Percentiles rank a stretch among this genome's conserved stretches.
Evolutionary conservation across 2,113 vertebrate species (phyloP).

Genomic region (Mirounga angustirostris): DNA sequence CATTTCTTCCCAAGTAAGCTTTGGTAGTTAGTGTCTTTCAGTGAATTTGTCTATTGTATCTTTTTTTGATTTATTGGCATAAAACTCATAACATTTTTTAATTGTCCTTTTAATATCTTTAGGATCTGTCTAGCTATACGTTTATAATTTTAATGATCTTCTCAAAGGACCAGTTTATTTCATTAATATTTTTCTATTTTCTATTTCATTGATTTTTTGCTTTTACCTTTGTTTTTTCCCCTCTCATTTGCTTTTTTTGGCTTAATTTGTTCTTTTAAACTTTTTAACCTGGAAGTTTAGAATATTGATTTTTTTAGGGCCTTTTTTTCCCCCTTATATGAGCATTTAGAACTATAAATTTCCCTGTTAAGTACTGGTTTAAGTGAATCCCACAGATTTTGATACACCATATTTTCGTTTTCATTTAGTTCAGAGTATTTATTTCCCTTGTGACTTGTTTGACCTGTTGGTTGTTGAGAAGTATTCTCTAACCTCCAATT

Average conservation of each 20-base stretch:
- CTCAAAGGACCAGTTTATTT: background rate
- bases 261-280: background rate
- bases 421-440: background rate
- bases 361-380: background rate
- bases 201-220: background rate
- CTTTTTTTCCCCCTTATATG: background rate
- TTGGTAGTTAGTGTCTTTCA: background rate
- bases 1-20: background rate
- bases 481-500: conserved; percentile 7
- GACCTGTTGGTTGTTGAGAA: background rate
- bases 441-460: conserved; percentile 30
- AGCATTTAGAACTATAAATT: background rate
- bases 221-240: background rate
- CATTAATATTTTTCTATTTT: conserved; percentile 10
- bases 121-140: background rate
- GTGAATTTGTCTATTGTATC: background rate
- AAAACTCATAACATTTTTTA: background rate
- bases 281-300: background rate
- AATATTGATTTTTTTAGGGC: background rate
- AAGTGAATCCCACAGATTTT: background rate
- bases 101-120: background rate
- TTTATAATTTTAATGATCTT: background rate
- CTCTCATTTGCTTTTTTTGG: background rate
- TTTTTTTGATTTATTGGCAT: background rate
- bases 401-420: conserved; percentile 15